Evolutionary conservation across 2,888 invertebrate species (phyloP), one percentile per base, ranked within the genome.

Genomic region (Polylopha cassiicola): DNA sequence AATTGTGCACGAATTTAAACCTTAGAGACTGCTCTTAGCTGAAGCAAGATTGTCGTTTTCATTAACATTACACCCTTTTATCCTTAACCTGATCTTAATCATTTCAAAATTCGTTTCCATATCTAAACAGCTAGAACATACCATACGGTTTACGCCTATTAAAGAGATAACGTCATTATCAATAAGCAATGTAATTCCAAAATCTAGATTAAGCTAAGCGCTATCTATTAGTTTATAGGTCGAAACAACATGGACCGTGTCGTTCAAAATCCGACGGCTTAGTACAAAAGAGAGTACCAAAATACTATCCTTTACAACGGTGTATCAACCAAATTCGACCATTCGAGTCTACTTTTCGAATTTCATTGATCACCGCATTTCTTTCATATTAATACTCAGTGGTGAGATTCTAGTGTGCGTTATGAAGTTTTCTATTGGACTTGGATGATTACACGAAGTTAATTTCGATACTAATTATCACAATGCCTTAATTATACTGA

Each of bases 201-300:
- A 53, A 30, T 59, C 66, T 66, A 68, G 61, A 67, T 62, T 63
- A 80, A 76, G 81, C 81, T 81, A 79, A 73, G 69, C 72, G 57
- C 68, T 75, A 65, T 61, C 61, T 65, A 67, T 60, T 47, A 63
- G 57, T 60, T 51, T 45, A 51, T 65, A 73, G 64, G 67, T 75
- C 66, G 65, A 74, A 73, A 55, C 63, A 70, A 73, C 52, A 73
- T 78, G 81, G 82, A 81, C 82, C 65, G 60, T 66, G 72, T 74
- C 78, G 68, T 64, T 51, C 46, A 61, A 60, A 58, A 59, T 47
- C 53, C 73, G 76, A 79, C 78, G 58, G 61, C 51, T 66, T 53
- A 75, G 72, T 81, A 82, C 77, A 82, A 81, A 81, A 79, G 49
- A 68, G 66, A 73, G 74, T 81, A 81, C 79, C 79, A 81, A 82